Base-by-base conservation (phyloP, 2,113 vertebrate species). In the Grammomys dolichurus region DNA sequence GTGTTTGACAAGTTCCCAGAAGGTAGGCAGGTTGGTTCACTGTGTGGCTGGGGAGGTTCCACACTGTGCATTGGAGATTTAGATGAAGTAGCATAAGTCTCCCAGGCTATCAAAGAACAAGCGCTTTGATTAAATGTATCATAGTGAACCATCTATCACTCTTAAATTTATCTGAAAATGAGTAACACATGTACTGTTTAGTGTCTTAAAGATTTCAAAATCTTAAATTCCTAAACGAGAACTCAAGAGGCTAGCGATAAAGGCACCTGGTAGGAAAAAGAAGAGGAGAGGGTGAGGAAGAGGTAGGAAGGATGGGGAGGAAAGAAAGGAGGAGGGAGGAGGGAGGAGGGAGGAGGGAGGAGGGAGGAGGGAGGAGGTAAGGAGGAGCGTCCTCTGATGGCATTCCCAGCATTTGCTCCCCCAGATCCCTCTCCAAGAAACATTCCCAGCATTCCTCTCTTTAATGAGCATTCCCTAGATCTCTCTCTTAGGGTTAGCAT, bases 101-200 rank as follows among this genome's bases (percentile, higher is more conserved):
- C 56, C 48, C 31, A 2, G 24, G 48, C 40, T 70, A 7, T 87
- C 87, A 60, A 20, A 90, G 28, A 76, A n/a, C 33, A 12, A 54
- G 36, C 60, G 60, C 46, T 93, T 77, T 56, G 81, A 96, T 84
- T 73, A 89, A 90, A 72, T 75, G 80, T 43, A 11, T 77, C 24
- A 78, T 58, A 76, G 91, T n/a, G 60, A 91, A 96, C 48, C 48
- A 48, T 88, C 40, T 20, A 87, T 63, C 76, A 72, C 22, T 36
- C 16, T 46, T 48, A 17, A 46, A 46, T 13, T 77, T 77, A 54
- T 81, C 85, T 48, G 60, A 63, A 36, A n/a, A 89, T 60, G 40
- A 82, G 6, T 80, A 75, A 77, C 46, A 86, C 75, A 36, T 56
- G 36, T 33, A 24, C 28, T 0, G 7, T 26, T 60, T 26, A 46